Percentiles rank a stretch among this genome's conserved stretches.
Evolutionary conservation across 2,113 vertebrate species (phyloP).

Genomic region (Vidua chalybeata): DNA sequence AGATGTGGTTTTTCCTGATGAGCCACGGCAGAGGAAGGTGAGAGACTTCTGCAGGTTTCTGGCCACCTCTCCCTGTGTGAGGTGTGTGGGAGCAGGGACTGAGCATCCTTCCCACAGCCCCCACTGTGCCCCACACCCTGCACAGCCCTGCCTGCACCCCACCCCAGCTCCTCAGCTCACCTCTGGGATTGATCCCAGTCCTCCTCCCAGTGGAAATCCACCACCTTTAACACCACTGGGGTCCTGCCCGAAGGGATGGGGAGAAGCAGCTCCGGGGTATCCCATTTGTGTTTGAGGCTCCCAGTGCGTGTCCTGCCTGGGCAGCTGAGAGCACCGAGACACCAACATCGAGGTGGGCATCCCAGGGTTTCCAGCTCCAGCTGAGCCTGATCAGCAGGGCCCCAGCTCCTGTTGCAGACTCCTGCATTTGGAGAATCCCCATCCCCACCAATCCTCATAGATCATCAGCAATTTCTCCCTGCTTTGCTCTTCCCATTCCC

Average conservation of each 20-base stretch:
- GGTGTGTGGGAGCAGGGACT: background rate
- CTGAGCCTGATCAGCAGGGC: background rate
- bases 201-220: background rate
- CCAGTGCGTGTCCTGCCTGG: background rate
- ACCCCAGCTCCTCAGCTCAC: background rate
- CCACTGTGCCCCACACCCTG: accelerated
- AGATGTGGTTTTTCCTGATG: background rate
- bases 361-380: accelerated
- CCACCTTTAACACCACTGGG: accelerated
- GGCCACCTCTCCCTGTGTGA: accelerated
- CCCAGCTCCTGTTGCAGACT: background rate
- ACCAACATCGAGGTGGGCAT: accelerated
- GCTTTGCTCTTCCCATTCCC: background rate
- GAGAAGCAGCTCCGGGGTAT: background rate
- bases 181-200: background rate
- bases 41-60: accelerated
- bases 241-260: background rate
- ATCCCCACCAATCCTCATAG: background rate
- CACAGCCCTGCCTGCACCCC: background rate
- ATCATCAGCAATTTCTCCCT: background rate
- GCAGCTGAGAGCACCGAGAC: accelerated
- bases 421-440: background rate
- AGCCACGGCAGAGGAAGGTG: background rate
- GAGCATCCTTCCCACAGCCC: background rate
- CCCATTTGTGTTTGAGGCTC: background rate